Evolutionary conservation across 2,797 vertebrate genomes (phyloP).

Genomic region (Sebastes itinus): DNA sequence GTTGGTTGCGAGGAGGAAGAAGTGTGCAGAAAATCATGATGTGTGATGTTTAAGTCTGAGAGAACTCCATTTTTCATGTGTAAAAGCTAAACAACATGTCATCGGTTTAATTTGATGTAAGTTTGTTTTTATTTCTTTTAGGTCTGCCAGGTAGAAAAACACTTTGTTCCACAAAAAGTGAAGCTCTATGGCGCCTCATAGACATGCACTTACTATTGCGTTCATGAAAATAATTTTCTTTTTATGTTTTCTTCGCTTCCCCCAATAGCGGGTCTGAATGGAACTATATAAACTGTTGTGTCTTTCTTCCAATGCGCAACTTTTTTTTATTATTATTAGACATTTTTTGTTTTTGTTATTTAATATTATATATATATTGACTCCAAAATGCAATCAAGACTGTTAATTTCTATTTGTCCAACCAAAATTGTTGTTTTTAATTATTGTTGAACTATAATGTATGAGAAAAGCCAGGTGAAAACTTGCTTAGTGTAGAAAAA

Average conservation of each 20-base stretch:
- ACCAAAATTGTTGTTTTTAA: slow-evolving; percentile 86
- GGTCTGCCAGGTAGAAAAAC: slow-evolving; percentile 81
- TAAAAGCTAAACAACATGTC: slow-evolving; percentile 61
- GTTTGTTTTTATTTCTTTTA: slow-evolving; percentile 49
- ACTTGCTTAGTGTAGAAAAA: slow-evolving; percentile 81
- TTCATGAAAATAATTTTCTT: slow-evolving; percentile 71
- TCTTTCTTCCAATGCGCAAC: slow-evolving; percentile 79
- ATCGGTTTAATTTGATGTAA: slow-evolving; percentile 70
- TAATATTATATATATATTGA: slow-evolving; percentile 86
- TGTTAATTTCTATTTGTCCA: slow-evolving; percentile 90
- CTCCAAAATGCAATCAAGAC: slow-evolving; percentile 90
- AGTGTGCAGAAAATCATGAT: slow-evolving; percentile 60
- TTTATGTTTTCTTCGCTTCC: slow-evolving; percentile 58
- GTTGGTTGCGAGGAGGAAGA: slow-evolving; percentile 59
- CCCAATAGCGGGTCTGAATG: slow-evolving; percentile 83
- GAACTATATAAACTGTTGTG: slow-evolving; percentile 81
- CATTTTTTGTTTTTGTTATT: slow-evolving; percentile 80
- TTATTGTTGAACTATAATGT: slow-evolving; percentile 85
- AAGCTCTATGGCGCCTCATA: slow-evolving; percentile 84
- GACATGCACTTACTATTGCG: slow-evolving; percentile 86
- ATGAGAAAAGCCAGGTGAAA: slow-evolving; percentile 84
- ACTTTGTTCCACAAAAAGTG: slow-evolving; percentile 81
- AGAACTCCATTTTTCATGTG: slow-evolving; percentile 72
- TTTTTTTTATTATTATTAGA: slow-evolving; percentile 70
- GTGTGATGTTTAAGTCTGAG: slow-evolving; percentile 67